Evolutionary conservation across 2,113 vertebrate genomes (phyloP), one percentile per base, ranked within the genome.

Genomic region (Campylomormyrus tamandua): DNA sequence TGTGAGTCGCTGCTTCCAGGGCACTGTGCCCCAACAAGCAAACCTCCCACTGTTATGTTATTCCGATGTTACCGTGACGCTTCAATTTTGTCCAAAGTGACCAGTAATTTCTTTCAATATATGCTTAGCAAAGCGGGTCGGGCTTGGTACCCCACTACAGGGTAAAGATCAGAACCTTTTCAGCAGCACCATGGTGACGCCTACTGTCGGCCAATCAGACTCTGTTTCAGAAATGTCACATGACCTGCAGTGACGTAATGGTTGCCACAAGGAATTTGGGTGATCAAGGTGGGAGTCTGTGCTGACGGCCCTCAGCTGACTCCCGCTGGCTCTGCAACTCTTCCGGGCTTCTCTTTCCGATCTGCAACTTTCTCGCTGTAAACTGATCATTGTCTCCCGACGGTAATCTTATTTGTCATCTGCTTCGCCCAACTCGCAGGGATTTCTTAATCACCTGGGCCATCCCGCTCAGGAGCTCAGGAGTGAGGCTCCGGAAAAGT

Each of bases 331-430:
- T 62, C 39, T 3, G 31, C 50, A 39, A 45, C 74, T 88, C 90
- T 19, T 50, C 27, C 2, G 50, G 49, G 13, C 21, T 50, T 50
- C 31, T 90, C n/a, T 80, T 74, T 92, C 58, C 46, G 70, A 70
- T 70, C 52, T 66, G 77, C 87, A 49, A 17, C 50, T 86, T 88
- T 90, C 66, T 88, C 85, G 87, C 91, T 39, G 90, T 93, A 91
- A 91, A 92, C 86, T 89, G 84, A 87, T n/a, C 39, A 83, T 86
- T 92, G 89, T 92, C 92, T 93, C 91, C 53, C 4, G 91, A 91
- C 89, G 88, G 91, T 88, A 87, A 89, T 90, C 70, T 49, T 87
- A 90, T 94, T 92, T 91, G 90, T 93, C 90, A 92, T 92, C 90
- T 90, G 7, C 89, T 88, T 91, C 52, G 56, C 53, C 56, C 56